Evolutionary conservation across 2,797 vertebrate genomes (phyloP).

Genomic region (Malacoraja senta): DNA sequence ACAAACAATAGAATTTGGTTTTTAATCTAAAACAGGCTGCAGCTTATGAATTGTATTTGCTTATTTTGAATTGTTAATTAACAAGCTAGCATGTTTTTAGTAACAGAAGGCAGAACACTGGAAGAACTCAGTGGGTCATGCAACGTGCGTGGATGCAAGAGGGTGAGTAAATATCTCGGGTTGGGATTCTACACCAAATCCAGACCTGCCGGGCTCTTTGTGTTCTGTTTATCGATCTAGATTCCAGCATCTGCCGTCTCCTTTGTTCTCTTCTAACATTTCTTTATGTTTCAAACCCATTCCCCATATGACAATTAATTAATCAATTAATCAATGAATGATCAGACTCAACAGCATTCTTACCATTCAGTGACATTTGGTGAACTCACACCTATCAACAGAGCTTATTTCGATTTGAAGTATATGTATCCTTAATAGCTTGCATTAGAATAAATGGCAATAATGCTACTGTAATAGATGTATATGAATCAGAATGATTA

Average conservation of each 20-base stretch:
- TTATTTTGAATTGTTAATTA: neutral
- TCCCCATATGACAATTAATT: neutral
- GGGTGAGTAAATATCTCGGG: too few species aligned
- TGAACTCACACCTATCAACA: neutral
- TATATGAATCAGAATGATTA: neutral
- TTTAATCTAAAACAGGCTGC: neutral
- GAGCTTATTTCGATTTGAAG: neutral
- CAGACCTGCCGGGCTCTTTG: too few species aligned
- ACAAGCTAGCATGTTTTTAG: neutral
- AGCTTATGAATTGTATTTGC: neutral
- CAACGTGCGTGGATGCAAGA: too few species aligned
- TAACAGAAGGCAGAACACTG: too few species aligned
- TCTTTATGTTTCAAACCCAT: neutral
- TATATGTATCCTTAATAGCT: neutral
- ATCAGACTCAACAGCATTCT: neutral
- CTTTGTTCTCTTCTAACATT: neutral
- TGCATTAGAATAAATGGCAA: neutral
- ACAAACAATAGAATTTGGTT: neutral
- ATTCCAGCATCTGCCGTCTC: too few species aligned
- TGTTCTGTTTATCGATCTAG: too few species aligned
- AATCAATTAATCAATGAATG: neutral
- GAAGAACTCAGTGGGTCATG: too few species aligned
- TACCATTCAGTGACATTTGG: too few species aligned
- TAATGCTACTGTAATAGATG: neutral
- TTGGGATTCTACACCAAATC: too few species aligned